Conservation (phyloP, 1,140 invertebrate species). For the Drosophila gunungcola region DNA sequence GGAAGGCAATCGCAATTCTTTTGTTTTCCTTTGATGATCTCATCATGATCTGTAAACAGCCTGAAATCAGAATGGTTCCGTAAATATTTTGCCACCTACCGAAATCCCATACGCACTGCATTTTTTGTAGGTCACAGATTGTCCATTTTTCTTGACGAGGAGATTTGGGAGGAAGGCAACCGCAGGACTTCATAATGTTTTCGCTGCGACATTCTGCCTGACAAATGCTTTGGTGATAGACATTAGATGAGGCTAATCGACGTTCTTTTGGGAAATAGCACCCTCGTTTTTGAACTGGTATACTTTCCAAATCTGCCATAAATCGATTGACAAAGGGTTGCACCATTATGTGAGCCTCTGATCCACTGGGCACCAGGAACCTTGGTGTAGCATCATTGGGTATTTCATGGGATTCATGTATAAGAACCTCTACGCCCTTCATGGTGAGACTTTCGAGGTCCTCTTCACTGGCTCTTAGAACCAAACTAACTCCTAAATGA, state of each 20-base stretch:
- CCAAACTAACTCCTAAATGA: constrained; percentile 86
- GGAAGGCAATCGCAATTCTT: constrained; percentile 67
- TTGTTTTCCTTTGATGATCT: constrained; percentile 22
- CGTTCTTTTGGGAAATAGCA: constrained; percentile 87
- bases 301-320: constrained; percentile 9
- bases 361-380: constrained; percentile 20
- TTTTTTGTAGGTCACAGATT: constrained; percentile 52
- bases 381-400: constrained; percentile 85
- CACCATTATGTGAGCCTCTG: constrained; percentile 47
- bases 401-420: constrained; percentile 86
- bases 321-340: constrained; percentile 36
- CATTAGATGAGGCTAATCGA: constrained; percentile 73
- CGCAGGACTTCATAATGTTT: constrained; percentile 85
- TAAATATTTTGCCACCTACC: constrained; percentile 45
- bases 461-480: constrained; percentile 84
- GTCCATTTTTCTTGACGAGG: constrained; percentile 66
- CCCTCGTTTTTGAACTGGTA: constrained; percentile 68
- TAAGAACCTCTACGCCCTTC: constrained; percentile 66
- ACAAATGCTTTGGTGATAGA: constrained; percentile 88
- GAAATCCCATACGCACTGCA: constrained; percentile 50
- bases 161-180: constrained; percentile 87
- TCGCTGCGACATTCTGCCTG: constrained; percentile 86
- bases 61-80: not conserved
- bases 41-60: constrained; percentile 37
- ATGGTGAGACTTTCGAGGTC: constrained; percentile 82